A percentile compares a stretch with the other conserved stretches of the same genome.
These are phyloP conservation scores for Petroica traversi DNA, from an alignment of 2,113 vertebrate species.

Conservation along the genomic window DNA sequence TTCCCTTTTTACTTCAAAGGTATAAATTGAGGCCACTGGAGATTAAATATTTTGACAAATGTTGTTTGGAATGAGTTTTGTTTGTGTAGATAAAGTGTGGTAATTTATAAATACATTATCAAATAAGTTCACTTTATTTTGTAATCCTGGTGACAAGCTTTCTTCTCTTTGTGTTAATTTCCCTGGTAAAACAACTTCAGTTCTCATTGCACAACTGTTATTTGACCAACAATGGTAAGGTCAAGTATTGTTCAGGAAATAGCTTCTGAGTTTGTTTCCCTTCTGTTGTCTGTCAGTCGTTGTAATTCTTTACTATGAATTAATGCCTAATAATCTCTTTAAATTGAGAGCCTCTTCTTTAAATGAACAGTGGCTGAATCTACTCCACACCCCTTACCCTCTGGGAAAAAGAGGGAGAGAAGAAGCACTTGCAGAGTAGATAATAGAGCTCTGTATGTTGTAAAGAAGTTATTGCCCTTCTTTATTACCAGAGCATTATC, in stretches of 20 bases:
- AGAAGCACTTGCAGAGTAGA: background rate
- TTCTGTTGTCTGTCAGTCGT: background rate
- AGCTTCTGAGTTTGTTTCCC: background rate
- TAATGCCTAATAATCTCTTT: slow-evolving; percentile 28
- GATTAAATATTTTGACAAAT: slow-evolving; percentile 10
- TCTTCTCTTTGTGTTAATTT: background rate
- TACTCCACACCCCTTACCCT: background rate
- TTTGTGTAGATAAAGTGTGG: background rate
- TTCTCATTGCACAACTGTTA: background rate
- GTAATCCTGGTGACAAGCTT: background rate
- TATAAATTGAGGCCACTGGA: background rate
- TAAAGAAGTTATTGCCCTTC: slow-evolving; percentile 47
- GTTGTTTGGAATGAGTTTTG: background rate
- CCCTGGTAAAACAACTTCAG: background rate
- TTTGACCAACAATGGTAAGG: background rate
- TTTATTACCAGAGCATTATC: slow-evolving; percentile 5
- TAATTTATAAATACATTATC: background rate
- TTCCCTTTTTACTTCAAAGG: background rate
- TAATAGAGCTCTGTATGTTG: background rate
- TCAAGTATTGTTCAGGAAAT: background rate
- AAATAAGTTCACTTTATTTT: background rate
- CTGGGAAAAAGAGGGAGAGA: slow-evolving; percentile 1
- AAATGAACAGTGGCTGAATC: background rate
- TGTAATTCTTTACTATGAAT: background rate
- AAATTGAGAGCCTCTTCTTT: slow-evolving; percentile 2